Base-by-base conservation (phyloP, 2,113 vertebrate genomes). In the Australoheros scitulus region DNA sequence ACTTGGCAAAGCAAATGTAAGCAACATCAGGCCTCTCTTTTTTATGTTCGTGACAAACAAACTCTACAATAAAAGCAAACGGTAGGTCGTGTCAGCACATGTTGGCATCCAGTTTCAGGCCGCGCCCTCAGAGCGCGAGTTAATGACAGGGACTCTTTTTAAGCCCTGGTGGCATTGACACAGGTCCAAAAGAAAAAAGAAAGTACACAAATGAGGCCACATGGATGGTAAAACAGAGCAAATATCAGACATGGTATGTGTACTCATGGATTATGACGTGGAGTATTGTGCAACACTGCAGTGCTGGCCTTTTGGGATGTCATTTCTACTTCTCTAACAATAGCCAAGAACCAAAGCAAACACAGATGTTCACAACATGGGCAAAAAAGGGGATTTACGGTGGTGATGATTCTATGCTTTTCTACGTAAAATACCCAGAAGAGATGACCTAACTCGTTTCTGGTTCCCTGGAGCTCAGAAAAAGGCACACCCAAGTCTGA, bases 401-500 rank as follows among this genome's bases (percentile, higher is more conserved):
- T 58, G 50, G 59, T 87, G 58, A 82, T 5, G 81, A 89, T 80
- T 89, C 80, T 75, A 38, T 56, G 61, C 29, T 80, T 91, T 94
- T 92, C 74, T 7, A 68, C 56, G 76, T 84, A 89, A 86, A 93
- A 86, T 58, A 81, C 93, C 86, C 93, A 34, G 38, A 91, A 90
- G 91, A 93, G 85, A 95, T 95, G 93, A 96, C 32, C 92, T 94
- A 93, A 95, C 90, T 82, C 50, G 58, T 90, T 88, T 93, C 64
- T 74, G 32, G 56, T 80, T 94, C 89, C 79, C 90, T 86, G 79
- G 89, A 89, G 88, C 84, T 91, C 58, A 89, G 91, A 88, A 87
- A 77, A 87, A 86, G 95, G 89, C 96, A 96, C 96, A 94, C 95
- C 96, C 96, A 92, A 81, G 87, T 89, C 92, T 91, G 91, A 87